These are phyloP conservation scores for Oryzias sinensis DNA, from an alignment of 2,797 vertebrate genomes.

Conservation along the genomic window DNA sequence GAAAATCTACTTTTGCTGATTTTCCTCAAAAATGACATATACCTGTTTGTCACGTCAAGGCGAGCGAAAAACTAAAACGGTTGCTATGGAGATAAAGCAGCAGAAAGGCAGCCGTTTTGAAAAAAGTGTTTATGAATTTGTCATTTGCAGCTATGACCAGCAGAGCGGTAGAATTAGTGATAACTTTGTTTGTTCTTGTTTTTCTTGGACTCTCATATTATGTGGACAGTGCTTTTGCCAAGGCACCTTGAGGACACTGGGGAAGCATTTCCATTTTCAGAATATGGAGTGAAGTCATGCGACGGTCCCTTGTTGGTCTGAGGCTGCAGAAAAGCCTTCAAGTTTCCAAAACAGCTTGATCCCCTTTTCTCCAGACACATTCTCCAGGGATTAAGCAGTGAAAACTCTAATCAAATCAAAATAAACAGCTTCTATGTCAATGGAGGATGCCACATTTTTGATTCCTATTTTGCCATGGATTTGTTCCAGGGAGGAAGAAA, in stretches of 20 bases:
- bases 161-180: too few species aligned
- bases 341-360: constrained; percentile 79
- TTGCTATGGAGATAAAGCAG: too few species aligned
- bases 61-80: too few species aligned
- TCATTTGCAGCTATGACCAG: too few species aligned
- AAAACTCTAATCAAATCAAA: constrained; percentile 82
- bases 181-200: too few species aligned
- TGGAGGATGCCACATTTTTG: constrained; percentile 67
- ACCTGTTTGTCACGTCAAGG: too few species aligned
- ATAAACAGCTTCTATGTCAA: constrained; percentile 77
- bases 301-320: constrained; percentile 53
- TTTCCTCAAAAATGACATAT: too few species aligned
- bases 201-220: constrained; percentile 56
- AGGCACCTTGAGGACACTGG: constrained; percentile 71
- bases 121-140: too few species aligned
- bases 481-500: constrained; percentile 57
- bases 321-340: constrained; percentile 70
- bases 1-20: too few species aligned
- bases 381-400: constrained; percentile 78
- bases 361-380: constrained; percentile 81
- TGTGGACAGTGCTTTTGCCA: constrained; percentile 68
- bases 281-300: constrained; percentile 70
- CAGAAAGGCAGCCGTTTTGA: too few species aligned
- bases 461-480: constrained; percentile 71
- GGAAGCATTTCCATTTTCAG: constrained; percentile 64